A percentile compares a stretch with the other conserved stretches of the same genome.
Evolutionary conservation across 2,888 invertebrate genomes (phyloP).

Genomic region (Cephus runcator): DNA sequence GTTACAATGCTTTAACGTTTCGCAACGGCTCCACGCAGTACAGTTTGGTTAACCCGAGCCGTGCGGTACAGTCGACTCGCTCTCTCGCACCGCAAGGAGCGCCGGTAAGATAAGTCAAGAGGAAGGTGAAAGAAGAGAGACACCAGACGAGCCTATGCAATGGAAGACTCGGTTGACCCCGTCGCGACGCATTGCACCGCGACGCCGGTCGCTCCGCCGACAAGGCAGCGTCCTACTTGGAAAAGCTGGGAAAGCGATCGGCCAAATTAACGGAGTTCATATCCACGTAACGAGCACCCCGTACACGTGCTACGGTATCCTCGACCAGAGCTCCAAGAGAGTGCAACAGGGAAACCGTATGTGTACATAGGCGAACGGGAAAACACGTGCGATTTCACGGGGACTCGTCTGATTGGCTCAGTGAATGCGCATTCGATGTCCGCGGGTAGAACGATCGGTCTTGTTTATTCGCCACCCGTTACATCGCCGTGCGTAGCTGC

Average conservation of each 20-base stretch:
- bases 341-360: neutral
- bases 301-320: neutral
- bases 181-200: neutral
- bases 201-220: neutral
- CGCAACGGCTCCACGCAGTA: neutral
- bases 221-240: too few relatives aligned
- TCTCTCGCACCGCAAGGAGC: neutral
- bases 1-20: neutral
- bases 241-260: neutral
- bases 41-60: neutral
- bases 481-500: conserved; percentile 11
- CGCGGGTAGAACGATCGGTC: neutral
- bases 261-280: neutral
- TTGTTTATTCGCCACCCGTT: neutral
- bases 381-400: neutral
- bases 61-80: neutral
- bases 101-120: neutral
- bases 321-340: neutral
- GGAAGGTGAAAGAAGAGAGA: neutral
- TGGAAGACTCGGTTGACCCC: neutral
- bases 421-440: neutral
- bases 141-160: neutral
- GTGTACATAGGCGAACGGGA: neutral
- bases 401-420: neutral
- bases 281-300: neutral